phyloP scores from a whole-genome alignment of 2,797 vertebrate species.

The Myotis planiceps region DNA sequence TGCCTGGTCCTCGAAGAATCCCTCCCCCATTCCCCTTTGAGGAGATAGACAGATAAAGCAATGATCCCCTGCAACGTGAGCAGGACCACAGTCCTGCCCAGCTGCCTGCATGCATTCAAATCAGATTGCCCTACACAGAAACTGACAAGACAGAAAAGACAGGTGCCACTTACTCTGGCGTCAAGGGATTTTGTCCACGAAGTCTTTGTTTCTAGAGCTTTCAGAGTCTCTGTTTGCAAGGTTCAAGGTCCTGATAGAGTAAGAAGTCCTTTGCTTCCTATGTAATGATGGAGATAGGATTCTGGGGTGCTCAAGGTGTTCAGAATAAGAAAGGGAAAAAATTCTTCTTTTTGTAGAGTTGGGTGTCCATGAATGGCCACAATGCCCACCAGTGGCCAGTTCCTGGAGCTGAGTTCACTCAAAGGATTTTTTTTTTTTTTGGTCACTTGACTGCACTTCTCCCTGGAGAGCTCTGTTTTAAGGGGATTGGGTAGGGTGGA shows the following conservation, averaged over 20 bases:
- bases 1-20: background rate
- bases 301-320: background rate
- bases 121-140: background rate
- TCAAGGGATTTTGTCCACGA: background rate
- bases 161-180: slow-evolving; percentile 55
- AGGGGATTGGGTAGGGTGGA: background rate
- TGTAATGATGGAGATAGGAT: background rate
- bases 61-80: fast-evolving
- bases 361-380: background rate
- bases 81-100: too few species aligned
- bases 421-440: background rate
- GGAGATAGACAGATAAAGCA: background rate
- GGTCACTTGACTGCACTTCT: background rate
- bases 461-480: background rate
- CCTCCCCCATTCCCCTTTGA: background rate
- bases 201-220: background rate
- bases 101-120: background rate
- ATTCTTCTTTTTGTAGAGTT: slow-evolving; percentile 26
- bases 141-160: background rate
- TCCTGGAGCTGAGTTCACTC: background rate
- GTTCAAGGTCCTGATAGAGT: background rate
- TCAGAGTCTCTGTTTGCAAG: background rate
- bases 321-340: background rate
- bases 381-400: background rate
- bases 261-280: slow-evolving; percentile 37